Percentiles rank a stretch among this genome's conserved stretches.
These are phyloP conservation scores for Eledona agricola DNA, from an alignment of 2,888 invertebrate genomes.

Conservation along the genomic window DNA sequence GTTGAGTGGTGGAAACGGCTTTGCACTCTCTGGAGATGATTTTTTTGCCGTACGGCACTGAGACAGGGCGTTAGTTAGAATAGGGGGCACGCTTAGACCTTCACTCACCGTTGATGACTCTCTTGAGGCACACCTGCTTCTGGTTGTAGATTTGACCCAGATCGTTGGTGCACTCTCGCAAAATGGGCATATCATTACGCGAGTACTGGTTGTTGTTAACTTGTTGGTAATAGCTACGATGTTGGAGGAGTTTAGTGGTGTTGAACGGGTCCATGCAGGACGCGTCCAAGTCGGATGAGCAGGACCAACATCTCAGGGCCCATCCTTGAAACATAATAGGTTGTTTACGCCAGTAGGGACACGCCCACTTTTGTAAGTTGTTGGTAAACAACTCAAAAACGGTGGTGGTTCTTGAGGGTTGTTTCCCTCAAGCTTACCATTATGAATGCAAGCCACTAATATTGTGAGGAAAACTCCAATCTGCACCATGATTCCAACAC, in stretches of 20 bases:
- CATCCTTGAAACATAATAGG: constrained; percentile 66
- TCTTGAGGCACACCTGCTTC: constrained; percentile 32
- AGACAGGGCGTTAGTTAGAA: constrained; percentile 7
- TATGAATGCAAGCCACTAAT: constrained; percentile 10
- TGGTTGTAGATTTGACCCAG: constrained; percentile 30
- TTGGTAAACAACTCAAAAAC: too few species aligned
- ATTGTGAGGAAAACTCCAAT: constrained; percentile 9
- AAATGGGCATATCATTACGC: constrained; percentile 26
- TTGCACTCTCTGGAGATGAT: constrained; percentile 69
- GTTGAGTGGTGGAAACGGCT: constrained; percentile 67
- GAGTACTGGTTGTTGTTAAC: constrained; percentile 27
- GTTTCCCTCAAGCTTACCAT: constrained; percentile 21
- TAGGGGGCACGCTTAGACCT: constrained; percentile 1
- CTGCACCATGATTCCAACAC: constrained; percentile 14
- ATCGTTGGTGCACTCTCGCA: constrained; percentile 20
- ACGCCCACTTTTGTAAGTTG: too few species aligned
- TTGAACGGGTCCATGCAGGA: constrained; percentile 80
- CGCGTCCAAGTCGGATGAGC: constrained; percentile 75
- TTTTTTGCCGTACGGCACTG: constrained; percentile 65
- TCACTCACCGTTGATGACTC: constrained; percentile 32
- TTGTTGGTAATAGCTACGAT: constrained; percentile 39
- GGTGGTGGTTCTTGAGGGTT: too few species aligned
- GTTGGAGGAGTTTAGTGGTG: constrained; percentile 59
- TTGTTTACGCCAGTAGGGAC: too few species aligned
- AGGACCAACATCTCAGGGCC: constrained; percentile 78